Conservation (phyloP, 2,113 vertebrate genomes). For the Tinamus guttatus region DNA sequence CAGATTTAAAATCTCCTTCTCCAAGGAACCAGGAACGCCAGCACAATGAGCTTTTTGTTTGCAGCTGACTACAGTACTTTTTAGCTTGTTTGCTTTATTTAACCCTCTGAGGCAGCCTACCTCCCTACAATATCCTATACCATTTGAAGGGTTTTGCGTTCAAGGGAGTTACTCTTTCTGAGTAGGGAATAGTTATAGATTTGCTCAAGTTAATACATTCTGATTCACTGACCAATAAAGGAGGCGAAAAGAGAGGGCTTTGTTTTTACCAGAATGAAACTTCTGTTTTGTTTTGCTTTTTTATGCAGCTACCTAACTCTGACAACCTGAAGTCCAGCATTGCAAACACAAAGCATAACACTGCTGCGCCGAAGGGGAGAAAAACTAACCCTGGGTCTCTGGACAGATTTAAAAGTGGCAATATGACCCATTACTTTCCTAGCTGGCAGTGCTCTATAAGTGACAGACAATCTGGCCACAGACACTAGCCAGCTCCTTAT, state of each 20-base stretch:
- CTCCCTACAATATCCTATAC: slow-evolving; percentile 28
- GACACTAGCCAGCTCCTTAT: slow-evolving; percentile 72
- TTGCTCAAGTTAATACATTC: slow-evolving; percentile 38
- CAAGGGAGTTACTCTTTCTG: slow-evolving; percentile 47
- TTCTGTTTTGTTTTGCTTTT: not conserved
- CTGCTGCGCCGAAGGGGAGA: slow-evolving; percentile 10
- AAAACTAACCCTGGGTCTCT: slow-evolving; percentile 61
- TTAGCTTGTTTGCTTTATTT: slow-evolving; percentile 75
- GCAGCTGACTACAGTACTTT: slow-evolving; percentile 49
- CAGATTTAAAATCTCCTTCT: slow-evolving; percentile 64
- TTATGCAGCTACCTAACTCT: not conserved
- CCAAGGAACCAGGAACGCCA: slow-evolving; percentile 14
- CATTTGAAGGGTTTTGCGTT: slow-evolving; percentile 26
- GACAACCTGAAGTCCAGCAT: slow-evolving; percentile 1
- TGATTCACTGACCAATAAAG: slow-evolving; percentile 23
- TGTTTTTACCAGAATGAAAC: slow-evolving; percentile 64
- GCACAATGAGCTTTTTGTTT: slow-evolving; percentile 77
- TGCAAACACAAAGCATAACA: slow-evolving; percentile 4
- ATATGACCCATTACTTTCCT: slow-evolving; percentile 60
- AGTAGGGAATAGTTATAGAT: slow-evolving; percentile 51
- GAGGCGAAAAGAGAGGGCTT: slow-evolving; percentile 61
- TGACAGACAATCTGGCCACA: slow-evolving; percentile 69
- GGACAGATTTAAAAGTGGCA: slow-evolving; percentile 72
- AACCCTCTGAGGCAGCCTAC: slow-evolving; percentile 56
- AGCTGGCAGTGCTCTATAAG: slow-evolving; percentile 62